phyloP scores from a whole-genome alignment of 2,113 vertebrate species.

The Micromys minutus region DNA sequence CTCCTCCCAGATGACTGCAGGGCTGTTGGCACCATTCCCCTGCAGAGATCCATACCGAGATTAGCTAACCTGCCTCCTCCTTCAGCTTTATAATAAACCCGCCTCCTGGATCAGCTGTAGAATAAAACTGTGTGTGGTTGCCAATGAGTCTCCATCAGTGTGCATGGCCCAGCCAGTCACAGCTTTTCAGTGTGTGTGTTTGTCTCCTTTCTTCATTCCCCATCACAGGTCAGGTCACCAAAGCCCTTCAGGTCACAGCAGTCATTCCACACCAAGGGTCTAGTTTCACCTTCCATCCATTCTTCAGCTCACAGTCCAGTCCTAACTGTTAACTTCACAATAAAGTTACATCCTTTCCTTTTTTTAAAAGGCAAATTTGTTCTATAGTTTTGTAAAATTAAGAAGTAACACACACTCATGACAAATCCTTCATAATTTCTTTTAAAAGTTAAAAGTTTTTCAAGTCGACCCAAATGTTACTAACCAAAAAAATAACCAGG shows the following conservation, averaged over 20 bases:
- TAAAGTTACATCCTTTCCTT: background rate
- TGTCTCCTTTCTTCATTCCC: background rate
- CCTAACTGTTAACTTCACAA: background rate
- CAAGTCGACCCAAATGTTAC: background rate
- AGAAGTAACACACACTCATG: background rate
- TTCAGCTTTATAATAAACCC: background rate
- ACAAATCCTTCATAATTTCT: slow-evolving; percentile 7
- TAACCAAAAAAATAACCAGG: background rate
- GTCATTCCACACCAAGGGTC: background rate
- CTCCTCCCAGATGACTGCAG: background rate
- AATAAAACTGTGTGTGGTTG: background rate
- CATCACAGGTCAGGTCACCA: background rate
- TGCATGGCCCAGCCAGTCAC: background rate
- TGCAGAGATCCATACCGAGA: background rate
- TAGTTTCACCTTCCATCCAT: background rate
- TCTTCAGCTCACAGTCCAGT: background rate
- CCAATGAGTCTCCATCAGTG: background rate
- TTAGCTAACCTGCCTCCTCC: background rate
- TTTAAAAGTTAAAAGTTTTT: background rate
- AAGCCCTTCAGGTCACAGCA: background rate
- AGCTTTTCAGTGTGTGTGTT: background rate
- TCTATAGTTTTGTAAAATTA: background rate
- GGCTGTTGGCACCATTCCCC: background rate
- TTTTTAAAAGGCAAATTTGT: background rate
- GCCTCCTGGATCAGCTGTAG: background rate